A percentile compares a stretch with the other conserved stretches of the same genome.
These are phyloP conservation scores for Rachycentron canadum DNA, from an alignment of 2,797 vertebrate species.

Conservation along the genomic window DNA sequence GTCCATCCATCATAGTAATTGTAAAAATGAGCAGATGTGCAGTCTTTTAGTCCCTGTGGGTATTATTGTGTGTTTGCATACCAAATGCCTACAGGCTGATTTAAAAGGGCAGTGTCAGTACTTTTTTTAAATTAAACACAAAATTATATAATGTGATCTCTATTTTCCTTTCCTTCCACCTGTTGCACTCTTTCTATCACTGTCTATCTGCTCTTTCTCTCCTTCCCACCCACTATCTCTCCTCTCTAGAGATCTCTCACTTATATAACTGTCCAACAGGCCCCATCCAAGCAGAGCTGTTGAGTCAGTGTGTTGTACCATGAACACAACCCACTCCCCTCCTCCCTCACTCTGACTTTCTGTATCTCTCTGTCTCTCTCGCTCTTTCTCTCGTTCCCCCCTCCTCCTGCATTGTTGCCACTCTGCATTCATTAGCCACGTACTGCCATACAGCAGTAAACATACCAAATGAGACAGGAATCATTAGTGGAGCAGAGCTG, in stretches of 20 bases:
- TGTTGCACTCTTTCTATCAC: conserved; percentile 52
- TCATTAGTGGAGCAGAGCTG: conserved; percentile 58
- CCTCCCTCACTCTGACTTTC: conserved; percentile 67
- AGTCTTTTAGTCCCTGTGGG: not conserved
- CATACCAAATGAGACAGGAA: conserved; percentile 71
- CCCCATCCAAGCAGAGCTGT: conserved; percentile 63
- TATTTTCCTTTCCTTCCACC: conserved; percentile 43
- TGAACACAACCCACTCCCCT: conserved; percentile 75
- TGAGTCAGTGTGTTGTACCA: conserved; percentile 72
- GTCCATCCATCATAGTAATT: not conserved
- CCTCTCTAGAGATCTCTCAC: conserved; percentile 65
- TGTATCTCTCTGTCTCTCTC: conserved; percentile 45
- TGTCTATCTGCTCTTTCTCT: conserved; percentile 48
- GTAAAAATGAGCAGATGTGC: not conserved
- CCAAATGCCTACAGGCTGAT: not conserved
- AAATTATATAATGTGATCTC: conserved; percentile 51
- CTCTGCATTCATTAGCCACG: conserved; percentile 81
- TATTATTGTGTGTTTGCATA: not conserved
- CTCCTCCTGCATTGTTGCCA: conserved; percentile 65
- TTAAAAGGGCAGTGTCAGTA: not conserved
- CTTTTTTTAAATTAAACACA: conserved; percentile 33
- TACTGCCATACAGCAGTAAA: conserved; percentile 72
- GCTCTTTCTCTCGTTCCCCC: conserved; percentile 28
- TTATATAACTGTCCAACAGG: conserved; percentile 77
- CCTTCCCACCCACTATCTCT: conserved; percentile 65